Base-by-base conservation (phyloP, 2,797 vertebrate species). In the Vespertilio murinus region DNA sequence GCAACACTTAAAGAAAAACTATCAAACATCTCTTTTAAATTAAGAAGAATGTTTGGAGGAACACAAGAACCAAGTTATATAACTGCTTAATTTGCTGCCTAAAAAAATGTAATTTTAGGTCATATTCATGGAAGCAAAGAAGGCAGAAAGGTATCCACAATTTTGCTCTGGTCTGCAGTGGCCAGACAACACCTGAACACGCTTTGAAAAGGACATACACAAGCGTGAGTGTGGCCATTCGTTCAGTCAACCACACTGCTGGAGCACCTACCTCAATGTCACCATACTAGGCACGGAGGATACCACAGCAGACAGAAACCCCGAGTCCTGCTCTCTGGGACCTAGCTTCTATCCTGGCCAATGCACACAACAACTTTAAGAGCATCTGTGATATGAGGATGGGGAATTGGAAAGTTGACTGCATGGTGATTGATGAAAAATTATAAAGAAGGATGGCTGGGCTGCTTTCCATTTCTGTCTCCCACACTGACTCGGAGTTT, bases 11-110 rank as follows among this genome's bases (percentile, higher is more conserved):
- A 70, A 91, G 79, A 65, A 83, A 86, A n/a, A 83, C 11, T 30
- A 70, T 52, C n/a, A 64, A 69, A 77, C 28, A 23, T 67, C 13
- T 42, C 67, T 70, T 95, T 93, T 91, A 88, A 77, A 80, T 17
- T n/a, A 49, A 75, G 45, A 45, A 92, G 30, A 40, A 88, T 87
- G 64, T 3, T 47, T 82, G 6, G 13, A 67, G 65, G 35, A 75
- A 82, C 6, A 42, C 69, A 28, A 90, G 25, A 11, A 78, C 25
- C 88, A 59, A 65, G 73, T 75, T 88, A 71, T 33, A 16, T 35
- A 70, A 59, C 5, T 56, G 40, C 10, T 88, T 69, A 80, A 89
- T 85, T 81, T 75, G 16, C 20, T 88, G 56, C 65, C 22, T 22
- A 91, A 78, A 93, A 93, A 59, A 61, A 13, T 33, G 3, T 73